Percentiles rank a stretch among this genome's conserved stretches.
phyloP scores from a whole-genome alignment of 1,140 invertebrate species.

The Antheraea mylitta region DNA sequence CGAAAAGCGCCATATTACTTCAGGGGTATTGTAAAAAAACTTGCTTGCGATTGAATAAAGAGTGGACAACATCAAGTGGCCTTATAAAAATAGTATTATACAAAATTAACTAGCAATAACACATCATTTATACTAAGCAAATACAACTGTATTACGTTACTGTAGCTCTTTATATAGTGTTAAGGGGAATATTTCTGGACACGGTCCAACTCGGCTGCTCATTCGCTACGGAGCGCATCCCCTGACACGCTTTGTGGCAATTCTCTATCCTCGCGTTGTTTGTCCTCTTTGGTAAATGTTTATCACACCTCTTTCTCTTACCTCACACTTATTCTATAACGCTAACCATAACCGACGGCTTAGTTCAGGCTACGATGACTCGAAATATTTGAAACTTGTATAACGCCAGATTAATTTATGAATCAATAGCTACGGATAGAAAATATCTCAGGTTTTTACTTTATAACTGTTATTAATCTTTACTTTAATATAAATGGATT shows the following conservation, averaged over 20 bases:
- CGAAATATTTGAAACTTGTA: not conserved
- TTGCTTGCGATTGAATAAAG: not conserved
- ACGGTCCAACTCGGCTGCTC: not conserved
- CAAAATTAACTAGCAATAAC: not conserved
- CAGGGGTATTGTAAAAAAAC: no score
- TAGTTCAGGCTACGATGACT: not conserved
- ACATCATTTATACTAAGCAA: not conserved
- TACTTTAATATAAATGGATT: no score
- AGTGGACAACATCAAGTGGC: not conserved
- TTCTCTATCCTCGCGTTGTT: constrained; percentile 10
- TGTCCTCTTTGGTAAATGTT: not conserved
- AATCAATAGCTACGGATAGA: no score
- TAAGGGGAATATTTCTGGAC: not conserved
- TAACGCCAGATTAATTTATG: not conserved
- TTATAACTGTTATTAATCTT: no score
- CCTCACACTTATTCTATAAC: not conserved
- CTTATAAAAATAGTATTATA: not conserved
- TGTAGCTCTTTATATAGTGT: not conserved
- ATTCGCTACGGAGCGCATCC: constrained; percentile 5
- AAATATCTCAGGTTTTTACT: no score
- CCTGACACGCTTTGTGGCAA: constrained; percentile 10
- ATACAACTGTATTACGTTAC: not conserved
- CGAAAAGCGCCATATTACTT: no score
- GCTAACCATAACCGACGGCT: not conserved
- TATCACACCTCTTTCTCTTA: not conserved